Evolutionary conservation across 1,140 invertebrate species (phyloP).

Genomic region (Aphelinus certus): DNA sequence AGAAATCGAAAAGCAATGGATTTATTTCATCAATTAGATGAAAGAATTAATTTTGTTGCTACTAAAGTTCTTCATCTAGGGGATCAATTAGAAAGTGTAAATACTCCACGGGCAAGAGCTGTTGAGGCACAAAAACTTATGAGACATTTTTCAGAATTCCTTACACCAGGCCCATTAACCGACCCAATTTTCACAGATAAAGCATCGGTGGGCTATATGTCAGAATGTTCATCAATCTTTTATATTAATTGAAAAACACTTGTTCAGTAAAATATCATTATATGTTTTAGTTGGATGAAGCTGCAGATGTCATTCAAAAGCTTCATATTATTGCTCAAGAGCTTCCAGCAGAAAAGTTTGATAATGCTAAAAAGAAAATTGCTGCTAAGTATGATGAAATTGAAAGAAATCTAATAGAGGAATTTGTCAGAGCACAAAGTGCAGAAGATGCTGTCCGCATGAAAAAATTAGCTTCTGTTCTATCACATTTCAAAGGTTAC

Average conservation of each 20-base stretch:
- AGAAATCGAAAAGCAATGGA: slow-evolving; percentile 88
- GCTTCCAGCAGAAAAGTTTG: slow-evolving; percentile 87
- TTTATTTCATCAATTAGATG: slow-evolving; percentile 92
- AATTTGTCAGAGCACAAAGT: slow-evolving; percentile 90
- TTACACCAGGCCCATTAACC: slow-evolving; percentile 84
- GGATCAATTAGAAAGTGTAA: slow-evolving; percentile 96
- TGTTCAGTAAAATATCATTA: not conserved
- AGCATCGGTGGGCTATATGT: slow-evolving; percentile 71
- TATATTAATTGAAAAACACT: slow-evolving; percentile 6
- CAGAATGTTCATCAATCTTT: not conserved
- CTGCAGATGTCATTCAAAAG: slow-evolving; percentile 99
- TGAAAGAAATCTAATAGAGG: slow-evolving; percentile 91
- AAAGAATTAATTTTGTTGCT: slow-evolving; percentile 95
- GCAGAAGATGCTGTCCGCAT: slow-evolving; percentile 86
- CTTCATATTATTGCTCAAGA: slow-evolving; percentile 96
- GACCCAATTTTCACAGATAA: slow-evolving; percentile 90
- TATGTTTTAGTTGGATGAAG: slow-evolving; percentile 82
- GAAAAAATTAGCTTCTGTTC: slow-evolving; percentile 91
- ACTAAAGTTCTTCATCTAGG: slow-evolving; percentile 97
- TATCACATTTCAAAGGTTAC: slow-evolving; percentile 97
- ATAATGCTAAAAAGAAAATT: slow-evolving; percentile 89
- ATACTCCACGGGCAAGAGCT: slow-evolving; percentile 91
- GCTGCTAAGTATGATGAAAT: slow-evolving; percentile 95
- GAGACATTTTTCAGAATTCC: slow-evolving; percentile 92
- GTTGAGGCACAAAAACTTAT: slow-evolving; percentile 95